These are phyloP conservation scores for Pseudorectes ferrugineus DNA, from an alignment of 2,113 vertebrate genomes.

Conservation along the genomic window DNA sequence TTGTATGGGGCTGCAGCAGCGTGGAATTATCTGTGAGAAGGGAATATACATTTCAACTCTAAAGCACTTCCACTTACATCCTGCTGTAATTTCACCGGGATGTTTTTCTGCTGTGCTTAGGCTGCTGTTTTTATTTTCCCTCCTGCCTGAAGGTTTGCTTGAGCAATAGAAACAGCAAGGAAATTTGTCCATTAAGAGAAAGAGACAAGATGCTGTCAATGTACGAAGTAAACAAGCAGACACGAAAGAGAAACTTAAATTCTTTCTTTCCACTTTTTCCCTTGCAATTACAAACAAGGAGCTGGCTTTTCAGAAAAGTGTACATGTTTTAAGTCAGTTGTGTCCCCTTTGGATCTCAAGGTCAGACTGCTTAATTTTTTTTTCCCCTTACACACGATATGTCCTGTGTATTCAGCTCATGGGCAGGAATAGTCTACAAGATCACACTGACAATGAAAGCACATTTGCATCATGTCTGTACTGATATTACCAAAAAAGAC, in stretches of 20 bases:
- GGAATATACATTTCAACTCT: not conserved
- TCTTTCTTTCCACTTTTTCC: not conserved
- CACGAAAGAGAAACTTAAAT: not conserved
- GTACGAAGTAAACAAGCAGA: not conserved
- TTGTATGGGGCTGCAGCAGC: not conserved
- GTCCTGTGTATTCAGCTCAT: not conserved
- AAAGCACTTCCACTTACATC: not conserved
- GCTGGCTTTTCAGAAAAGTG: not conserved
- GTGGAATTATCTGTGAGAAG: not conserved
- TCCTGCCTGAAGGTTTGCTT: not conserved
- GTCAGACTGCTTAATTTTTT: not conserved
- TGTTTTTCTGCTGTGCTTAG: not conserved
- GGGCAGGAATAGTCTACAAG: not conserved
- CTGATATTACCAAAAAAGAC: slow-evolving; percentile 34
- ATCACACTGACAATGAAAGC: not conserved
- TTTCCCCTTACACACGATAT: not conserved
- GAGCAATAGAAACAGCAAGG: not conserved
- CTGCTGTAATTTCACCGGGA: not conserved
- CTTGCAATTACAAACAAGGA: not conserved
- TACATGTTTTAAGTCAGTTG: not conserved
- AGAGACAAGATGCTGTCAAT: not conserved
- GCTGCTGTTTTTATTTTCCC: not conserved
- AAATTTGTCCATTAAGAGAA: slow-evolving; percentile 8
- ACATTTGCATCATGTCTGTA: slow-evolving; percentile 34
- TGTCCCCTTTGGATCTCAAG: not conserved